Percentiles rank a stretch among this genome's conserved stretches.
Conservation (phyloP, 2,797 vertebrate species). For the Urophycis tenuis region DNA sequence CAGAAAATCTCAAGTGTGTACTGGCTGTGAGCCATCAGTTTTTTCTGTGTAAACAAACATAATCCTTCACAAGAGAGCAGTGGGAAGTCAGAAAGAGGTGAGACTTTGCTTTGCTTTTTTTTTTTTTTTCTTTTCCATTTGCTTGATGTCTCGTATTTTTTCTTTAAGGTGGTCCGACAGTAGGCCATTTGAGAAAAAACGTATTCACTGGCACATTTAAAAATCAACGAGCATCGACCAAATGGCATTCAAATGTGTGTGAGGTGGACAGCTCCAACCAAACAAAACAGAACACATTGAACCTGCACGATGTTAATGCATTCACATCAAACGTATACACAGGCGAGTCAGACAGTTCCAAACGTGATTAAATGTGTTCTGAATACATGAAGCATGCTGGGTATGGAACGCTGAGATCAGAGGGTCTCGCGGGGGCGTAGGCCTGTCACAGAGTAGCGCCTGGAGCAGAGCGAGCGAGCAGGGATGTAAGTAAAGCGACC, state of each 20-base stretch:
- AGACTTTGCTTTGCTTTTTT: not conserved
- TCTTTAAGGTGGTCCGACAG: conserved; percentile 18
- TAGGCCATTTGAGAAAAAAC: conserved; percentile 9
- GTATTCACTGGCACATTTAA: not conserved
- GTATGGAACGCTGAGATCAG: no score
- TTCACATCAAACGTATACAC: no score
- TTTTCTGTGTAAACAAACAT: not conserved
- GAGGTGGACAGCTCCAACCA: not conserved
- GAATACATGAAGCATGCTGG: no score
- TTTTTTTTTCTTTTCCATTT: not conserved
- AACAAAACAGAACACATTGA: no score
- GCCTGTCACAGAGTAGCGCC: no score
- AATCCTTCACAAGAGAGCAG: conserved; percentile 23
- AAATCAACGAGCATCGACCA: no score
- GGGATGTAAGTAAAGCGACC: no score
- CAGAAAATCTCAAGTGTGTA: not conserved
- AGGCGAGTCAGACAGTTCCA: no score
- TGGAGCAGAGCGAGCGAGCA: no score
- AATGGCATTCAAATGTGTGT: not conserved
- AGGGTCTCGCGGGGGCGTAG: no score
- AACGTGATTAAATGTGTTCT: no score
- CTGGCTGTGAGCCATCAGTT: not conserved
- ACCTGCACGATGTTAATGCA: no score
- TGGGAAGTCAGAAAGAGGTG: conserved; percentile 23
- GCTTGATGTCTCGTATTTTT: conserved; percentile 6